A percentile compares a stretch with the other conserved stretches of the same genome.
These are phyloP conservation scores for Bibio marci DNA, from an alignment of 2,888 invertebrate genomes.

Conservation along the genomic window DNA sequence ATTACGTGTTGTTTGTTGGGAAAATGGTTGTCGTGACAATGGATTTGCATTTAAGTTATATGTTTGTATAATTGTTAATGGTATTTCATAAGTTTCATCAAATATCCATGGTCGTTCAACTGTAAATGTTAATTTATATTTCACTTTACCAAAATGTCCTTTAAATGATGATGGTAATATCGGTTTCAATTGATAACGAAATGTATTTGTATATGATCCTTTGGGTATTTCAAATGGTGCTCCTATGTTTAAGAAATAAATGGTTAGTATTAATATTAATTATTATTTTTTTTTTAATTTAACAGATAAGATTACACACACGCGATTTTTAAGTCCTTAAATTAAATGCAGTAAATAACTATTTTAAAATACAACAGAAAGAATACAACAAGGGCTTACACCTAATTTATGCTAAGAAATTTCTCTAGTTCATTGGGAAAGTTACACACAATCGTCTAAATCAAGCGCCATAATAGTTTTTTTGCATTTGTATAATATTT, in stretches of 20 bases:
- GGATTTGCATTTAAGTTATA: conserved; percentile 11
- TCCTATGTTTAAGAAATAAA: conserved; percentile 8
- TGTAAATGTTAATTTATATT: conserved; percentile 25
- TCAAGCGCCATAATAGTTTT: too few relatives aligned
- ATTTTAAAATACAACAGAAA: too few relatives aligned
- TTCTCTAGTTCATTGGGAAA: too few relatives aligned
- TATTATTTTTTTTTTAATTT: too few relatives aligned
- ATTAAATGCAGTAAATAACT: too few relatives aligned
- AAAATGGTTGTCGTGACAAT: conserved; percentile 18
- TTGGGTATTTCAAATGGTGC: conserved; percentile 18
- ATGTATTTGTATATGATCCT: conserved; percentile 23
- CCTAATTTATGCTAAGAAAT: too few relatives aligned
- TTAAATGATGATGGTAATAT: conserved; percentile 25
- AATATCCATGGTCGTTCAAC: conserved; percentile 29
- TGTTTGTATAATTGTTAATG: conserved; percentile 22
- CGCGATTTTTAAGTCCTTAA: too few relatives aligned
- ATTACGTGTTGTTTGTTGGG: conserved; percentile 12
- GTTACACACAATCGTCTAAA: too few relatives aligned
- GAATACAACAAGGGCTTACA: too few relatives aligned
- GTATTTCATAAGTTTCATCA: conserved; percentile 24
- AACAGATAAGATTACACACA: too few relatives aligned
- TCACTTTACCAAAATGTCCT: conserved; percentile 25
- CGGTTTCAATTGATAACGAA: conserved; percentile 19
- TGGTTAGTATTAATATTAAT: not conserved
- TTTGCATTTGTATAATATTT: too few relatives aligned